These are phyloP conservation scores for Loripinus fragilis DNA, from an alignment of 2,888 invertebrate species.

Conservation along the genomic window DNA sequence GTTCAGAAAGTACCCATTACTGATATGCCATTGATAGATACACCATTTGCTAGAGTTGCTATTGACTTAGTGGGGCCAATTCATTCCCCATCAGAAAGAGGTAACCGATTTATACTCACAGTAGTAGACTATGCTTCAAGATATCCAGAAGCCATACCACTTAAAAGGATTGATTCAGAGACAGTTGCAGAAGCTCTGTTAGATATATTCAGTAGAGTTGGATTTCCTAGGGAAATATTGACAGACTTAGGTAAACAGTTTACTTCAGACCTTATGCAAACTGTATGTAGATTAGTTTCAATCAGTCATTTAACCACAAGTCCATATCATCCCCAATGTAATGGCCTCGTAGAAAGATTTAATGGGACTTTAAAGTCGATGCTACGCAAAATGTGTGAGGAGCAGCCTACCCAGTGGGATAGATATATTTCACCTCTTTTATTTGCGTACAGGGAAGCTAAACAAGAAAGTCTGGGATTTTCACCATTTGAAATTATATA, in stretches of 20 bases:
- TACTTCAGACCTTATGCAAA: constrained; percentile 39
- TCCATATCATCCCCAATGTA: constrained; percentile 51
- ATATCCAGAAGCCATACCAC: constrained; percentile 56
- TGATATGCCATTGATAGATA: constrained; percentile 42
- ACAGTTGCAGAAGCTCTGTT: constrained; percentile 56
- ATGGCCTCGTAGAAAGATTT: constrained; percentile 47
- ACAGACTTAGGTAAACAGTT: constrained; percentile 60
- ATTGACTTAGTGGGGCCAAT: constrained; percentile 54
- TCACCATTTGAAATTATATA: too few species aligned
- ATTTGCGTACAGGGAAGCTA: too few species aligned
- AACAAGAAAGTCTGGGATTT: too few species aligned
- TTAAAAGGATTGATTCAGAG: constrained; percentile 45
- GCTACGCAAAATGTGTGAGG: too few species aligned
- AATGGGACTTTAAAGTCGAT: not conserved
- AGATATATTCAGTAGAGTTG: constrained; percentile 47
- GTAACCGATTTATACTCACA: constrained; percentile 55
- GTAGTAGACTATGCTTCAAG: constrained; percentile 55
- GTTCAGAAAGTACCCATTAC: not conserved
- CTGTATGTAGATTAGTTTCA: constrained; percentile 41
- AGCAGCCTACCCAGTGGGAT: too few species aligned
- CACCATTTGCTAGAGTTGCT: constrained; percentile 44
- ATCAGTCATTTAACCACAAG: constrained; percentile 39
- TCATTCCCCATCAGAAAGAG: constrained; percentile 31
- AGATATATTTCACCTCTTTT: too few species aligned
- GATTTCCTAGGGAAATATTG: constrained; percentile 56